These are phyloP conservation scores for Saguinus imperator DNA, from an alignment of 2,113 vertebrate species.

Conservation along the genomic window DNA sequence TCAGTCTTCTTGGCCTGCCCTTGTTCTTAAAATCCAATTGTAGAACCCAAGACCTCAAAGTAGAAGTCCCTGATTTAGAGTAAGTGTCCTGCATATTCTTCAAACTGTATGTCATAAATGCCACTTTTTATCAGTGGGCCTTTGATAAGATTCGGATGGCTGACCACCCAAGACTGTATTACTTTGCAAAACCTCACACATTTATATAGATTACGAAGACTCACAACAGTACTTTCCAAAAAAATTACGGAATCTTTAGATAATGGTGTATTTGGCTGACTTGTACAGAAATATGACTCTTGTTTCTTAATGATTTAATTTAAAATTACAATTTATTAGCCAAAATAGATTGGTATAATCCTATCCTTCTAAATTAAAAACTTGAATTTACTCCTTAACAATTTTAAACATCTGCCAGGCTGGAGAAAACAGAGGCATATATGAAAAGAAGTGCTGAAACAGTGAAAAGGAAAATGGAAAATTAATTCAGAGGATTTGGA, in stretches of 20 bases:
- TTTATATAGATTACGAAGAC: constrained; percentile 47
- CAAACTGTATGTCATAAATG: background rate
- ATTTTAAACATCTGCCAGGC: constrained; percentile 54
- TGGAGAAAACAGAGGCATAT: constrained; percentile 72
- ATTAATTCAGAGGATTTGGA: constrained; percentile 76
- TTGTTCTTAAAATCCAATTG: background rate
- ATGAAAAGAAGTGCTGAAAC: constrained; percentile 67
- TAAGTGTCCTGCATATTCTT: background rate
- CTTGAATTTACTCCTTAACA: constrained; percentile 70
- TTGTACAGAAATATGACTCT: constrained; percentile 43
- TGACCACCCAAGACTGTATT: background rate
- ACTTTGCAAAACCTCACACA: background rate
- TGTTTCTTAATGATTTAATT: constrained; percentile 67
- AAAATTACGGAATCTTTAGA: constrained; percentile 46
- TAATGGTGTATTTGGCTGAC: constrained; percentile 36
- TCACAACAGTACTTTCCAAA: constrained; percentile 15
- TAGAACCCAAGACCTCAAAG: background rate
- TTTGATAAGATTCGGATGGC: constrained; percentile 48
- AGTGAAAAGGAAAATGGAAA: constrained; percentile 75
- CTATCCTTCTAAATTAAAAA: constrained; percentile 63
- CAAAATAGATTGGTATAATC: constrained; percentile 58
- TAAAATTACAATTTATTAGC: constrained; percentile 63
- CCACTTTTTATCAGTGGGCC: background rate
- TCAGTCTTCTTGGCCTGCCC: background rate
- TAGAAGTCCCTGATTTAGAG: background rate